A percentile compares a stretch with the other conserved stretches of the same genome.
Conservation (phyloP, 2,113 vertebrate genomes). For the Brachypodius melanocephalos region DNA sequence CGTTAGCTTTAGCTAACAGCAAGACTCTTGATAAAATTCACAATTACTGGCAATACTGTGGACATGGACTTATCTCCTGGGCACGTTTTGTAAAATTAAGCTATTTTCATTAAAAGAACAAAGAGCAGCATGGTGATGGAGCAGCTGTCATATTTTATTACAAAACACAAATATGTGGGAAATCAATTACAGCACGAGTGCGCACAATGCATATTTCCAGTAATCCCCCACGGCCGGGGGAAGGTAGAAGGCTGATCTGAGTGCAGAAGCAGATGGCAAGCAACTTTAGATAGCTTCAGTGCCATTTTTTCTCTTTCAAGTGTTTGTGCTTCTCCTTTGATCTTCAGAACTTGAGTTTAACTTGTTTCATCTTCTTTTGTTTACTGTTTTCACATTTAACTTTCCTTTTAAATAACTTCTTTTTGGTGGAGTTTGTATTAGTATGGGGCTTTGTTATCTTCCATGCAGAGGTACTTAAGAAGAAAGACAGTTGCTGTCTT, state of each 20-base stretch:
- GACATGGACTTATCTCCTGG: constrained; percentile 30
- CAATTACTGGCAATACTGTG: neutral
- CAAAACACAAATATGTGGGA: constrained; percentile 54
- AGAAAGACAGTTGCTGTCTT: neutral
- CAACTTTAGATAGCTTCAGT: constrained; percentile 47
- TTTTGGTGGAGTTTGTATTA: neutral
- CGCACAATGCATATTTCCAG: constrained; percentile 30
- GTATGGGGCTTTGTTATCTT: neutral
- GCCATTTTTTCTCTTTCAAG: constrained; percentile 44
- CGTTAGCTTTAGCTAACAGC: constrained; percentile 2
- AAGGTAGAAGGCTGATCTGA: constrained; percentile 46
- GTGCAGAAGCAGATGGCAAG: constrained; percentile 53
- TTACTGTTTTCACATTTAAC: constrained; percentile 20
- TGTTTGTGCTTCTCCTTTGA: constrained; percentile 44
- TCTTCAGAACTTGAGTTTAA: constrained; percentile 11
- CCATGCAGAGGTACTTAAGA: neutral
- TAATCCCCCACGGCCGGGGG: neutral
- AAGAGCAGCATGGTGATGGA: constrained; percentile 21
- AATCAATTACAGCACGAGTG: constrained; percentile 26
- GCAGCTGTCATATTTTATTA: constrained; percentile 64
- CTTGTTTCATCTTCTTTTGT: constrained; percentile 18
- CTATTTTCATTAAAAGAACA: constrained; percentile 58
- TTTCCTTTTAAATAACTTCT: constrained; percentile 26
- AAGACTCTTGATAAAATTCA: constrained; percentile 35
- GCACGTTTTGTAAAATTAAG: constrained; percentile 46